A percentile compares a stretch with the other conserved stretches of the same genome.
Conservation (phyloP, 2,797 vertebrate genomes). For the Periophthalmus magnuspinnatus region DNA sequence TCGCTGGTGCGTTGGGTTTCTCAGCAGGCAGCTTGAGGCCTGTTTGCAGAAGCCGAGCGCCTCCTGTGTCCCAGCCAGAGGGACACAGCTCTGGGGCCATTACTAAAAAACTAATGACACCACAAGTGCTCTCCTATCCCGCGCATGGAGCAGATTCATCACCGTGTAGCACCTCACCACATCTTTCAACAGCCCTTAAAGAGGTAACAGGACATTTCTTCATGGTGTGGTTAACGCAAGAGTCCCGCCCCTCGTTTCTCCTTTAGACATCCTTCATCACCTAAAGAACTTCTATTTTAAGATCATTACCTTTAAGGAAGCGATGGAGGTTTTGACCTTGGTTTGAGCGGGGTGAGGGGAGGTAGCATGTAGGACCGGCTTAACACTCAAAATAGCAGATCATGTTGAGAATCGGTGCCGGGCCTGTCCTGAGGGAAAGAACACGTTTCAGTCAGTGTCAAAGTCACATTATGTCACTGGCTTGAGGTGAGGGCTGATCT, state of each 20-base stretch:
- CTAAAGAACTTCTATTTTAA: constrained; percentile 65
- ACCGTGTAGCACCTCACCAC: constrained; percentile 55
- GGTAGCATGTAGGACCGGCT: constrained; percentile 19
- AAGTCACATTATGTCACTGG: constrained; percentile 62
- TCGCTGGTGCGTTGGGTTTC: constrained; percentile 5
- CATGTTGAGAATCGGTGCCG: constrained; percentile 43
- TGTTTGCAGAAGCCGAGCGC: constrained; percentile 62
- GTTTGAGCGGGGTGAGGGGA: constrained; percentile 28
- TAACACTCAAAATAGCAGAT: constrained; percentile 47
- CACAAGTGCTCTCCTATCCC: constrained; percentile 65
- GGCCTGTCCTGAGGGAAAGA: constrained; percentile 36
- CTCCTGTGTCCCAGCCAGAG: constrained; percentile 42
- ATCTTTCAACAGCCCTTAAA: constrained; percentile 63
- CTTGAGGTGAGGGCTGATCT: constrained; percentile 60
- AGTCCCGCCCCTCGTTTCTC: constrained; percentile 25
- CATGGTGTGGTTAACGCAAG: constrained; percentile 45
- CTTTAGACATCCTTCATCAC: constrained; percentile 55
- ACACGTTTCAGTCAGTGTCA: constrained; percentile 58
- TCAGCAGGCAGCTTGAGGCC: constrained; percentile 31
- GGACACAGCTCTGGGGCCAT: constrained; percentile 61
- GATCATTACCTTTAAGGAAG: constrained; percentile 24
- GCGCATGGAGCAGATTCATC: constrained; percentile 60
- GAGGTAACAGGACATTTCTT: constrained; percentile 56
- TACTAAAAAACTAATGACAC: constrained; percentile 77
- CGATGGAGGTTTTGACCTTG: constrained; percentile 43